Base-by-base conservation (phyloP, 2,113 vertebrate genomes). In the Ptychochromis oligacanthus region DNA sequence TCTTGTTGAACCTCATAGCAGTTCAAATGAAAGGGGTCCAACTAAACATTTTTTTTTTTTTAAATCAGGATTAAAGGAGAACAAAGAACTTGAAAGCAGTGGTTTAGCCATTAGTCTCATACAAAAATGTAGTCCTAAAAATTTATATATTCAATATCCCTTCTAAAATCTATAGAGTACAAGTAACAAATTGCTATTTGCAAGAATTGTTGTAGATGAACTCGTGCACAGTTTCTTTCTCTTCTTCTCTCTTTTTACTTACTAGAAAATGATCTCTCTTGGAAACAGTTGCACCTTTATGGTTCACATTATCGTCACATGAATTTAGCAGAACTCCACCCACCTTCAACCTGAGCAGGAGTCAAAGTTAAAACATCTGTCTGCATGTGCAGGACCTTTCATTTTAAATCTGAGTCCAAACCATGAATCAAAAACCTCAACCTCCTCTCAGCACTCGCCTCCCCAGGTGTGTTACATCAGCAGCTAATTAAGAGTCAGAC, bases 381-480 rank as follows among this genome's bases (percentile, higher is more conserved):
- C 34, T 20, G 34, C 3, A 6, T 18, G 8, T 18, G 24, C 15
- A 54, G 46, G 54, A 49, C 24, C 36, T 22, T 56, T 56, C 7
- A 56, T 55, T 34, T 31, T n/a, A 28, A 55, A n/a, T 2, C 6
- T 18, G 7, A 24, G 38, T 82, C 75, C 34, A 38, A 70, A 74
- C 14, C 17, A 52, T 13, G 40, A 83, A 75, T 88, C 59, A 81
- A 81, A 81, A 75, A 34, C 14, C 26, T 57, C 0, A 43, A 2
- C 46, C 56, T 72, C 80, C 83, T 67, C 85, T 64, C 80, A 13
- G 17, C 77, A 13, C 26, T 9, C 5, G 20, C 26, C 75, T 85
- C 81, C 83, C 17, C 90, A 85, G 85, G 82, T 83, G 61, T 34
- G 85, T 91, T 91, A 62, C 87, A 86, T 89, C 87, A 88, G 90